Conservation (phyloP, 2,888 invertebrate genomes). For the Caenorhabditis doughertyi region DNA sequence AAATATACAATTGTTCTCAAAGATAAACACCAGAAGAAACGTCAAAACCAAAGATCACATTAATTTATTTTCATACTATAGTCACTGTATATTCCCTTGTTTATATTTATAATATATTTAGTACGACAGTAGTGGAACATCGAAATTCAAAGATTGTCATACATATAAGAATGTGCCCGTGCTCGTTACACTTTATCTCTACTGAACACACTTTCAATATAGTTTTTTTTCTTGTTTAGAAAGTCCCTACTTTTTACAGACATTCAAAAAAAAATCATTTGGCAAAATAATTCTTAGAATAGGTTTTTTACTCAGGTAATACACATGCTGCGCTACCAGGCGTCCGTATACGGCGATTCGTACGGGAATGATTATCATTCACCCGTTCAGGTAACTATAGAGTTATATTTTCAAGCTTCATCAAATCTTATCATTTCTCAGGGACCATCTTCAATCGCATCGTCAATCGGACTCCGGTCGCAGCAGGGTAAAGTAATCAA, state of each 20-base stretch:
- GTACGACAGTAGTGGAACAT: too few relatives aligned
- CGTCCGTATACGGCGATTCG: slow-evolving; percentile 58
- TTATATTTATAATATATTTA: too few relatives aligned
- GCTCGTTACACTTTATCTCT: too few relatives aligned
- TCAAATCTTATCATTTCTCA: slow-evolving; percentile 20
- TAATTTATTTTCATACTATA: neutral
- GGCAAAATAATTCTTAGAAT: neutral
- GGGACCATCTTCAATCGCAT: slow-evolving; percentile 61
- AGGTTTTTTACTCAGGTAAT: slow-evolving; percentile 44
- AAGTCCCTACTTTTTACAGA: too few relatives aligned
- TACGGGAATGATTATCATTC: slow-evolving; percentile 53
- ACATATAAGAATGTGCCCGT: too few relatives aligned
- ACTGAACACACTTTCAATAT: too few relatives aligned
- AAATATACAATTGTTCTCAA: neutral
- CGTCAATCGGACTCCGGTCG: slow-evolving; percentile 59
- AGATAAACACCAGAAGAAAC: neutral
- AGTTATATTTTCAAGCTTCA: neutral
- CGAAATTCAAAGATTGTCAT: too few relatives aligned
- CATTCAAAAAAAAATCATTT: too few relatives aligned
- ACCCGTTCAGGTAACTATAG: slow-evolving; percentile 44
- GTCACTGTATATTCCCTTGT: too few relatives aligned
- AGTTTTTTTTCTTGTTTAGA: too few relatives aligned
- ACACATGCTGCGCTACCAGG: slow-evolving; percentile 69
- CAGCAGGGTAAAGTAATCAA: slow-evolving; percentile 65
- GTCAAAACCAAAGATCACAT: slow-evolving; percentile 30